Conservation (phyloP, 2,888 invertebrate species). For the Ophioninae sp. region DNA sequence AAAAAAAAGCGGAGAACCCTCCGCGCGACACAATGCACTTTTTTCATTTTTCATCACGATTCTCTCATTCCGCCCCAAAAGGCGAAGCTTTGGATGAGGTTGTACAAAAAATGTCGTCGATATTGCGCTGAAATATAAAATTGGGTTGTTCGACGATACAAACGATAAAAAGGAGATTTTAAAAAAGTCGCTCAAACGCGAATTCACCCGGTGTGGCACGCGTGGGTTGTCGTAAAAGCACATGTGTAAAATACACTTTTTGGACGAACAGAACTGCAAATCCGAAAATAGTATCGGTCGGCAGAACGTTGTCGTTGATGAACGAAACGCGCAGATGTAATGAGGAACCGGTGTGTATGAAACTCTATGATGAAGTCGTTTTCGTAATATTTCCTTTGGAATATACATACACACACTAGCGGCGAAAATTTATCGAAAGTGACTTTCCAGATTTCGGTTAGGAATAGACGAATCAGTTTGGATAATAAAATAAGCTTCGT, state of each 20-base stretch:
- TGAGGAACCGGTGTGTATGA: conserved; percentile 28
- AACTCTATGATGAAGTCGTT: conserved; percentile 39
- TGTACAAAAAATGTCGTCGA: background rate
- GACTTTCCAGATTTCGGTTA: too few species aligned
- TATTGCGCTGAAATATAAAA: background rate
- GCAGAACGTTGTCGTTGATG: conserved; percentile 39
- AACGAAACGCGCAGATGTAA: conserved; percentile 38
- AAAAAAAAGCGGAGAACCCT: conserved; percentile 1
- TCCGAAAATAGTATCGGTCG: conserved; percentile 36
- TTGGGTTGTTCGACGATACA: background rate
- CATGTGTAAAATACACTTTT: conserved; percentile 8
- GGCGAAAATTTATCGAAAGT: background rate
- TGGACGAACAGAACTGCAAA: conserved; percentile 24
- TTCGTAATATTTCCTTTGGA: conserved; percentile 18
- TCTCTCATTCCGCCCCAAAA: background rate
- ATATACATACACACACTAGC: conserved; percentile 5
- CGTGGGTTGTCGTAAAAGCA: conserved; percentile 10
- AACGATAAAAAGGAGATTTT: background rate
- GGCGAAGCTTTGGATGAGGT: background rate
- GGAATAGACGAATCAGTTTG: too few species aligned
- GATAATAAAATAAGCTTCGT: background rate
- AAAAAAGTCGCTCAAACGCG: background rate
- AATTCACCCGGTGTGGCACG: background rate
- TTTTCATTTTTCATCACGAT: background rate
- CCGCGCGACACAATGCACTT: background rate